These are phyloP conservation scores for Phenganax stokvisi DNA, from an alignment of 92 coral and sea anemone species.

Conservation along the genomic window DNA sequence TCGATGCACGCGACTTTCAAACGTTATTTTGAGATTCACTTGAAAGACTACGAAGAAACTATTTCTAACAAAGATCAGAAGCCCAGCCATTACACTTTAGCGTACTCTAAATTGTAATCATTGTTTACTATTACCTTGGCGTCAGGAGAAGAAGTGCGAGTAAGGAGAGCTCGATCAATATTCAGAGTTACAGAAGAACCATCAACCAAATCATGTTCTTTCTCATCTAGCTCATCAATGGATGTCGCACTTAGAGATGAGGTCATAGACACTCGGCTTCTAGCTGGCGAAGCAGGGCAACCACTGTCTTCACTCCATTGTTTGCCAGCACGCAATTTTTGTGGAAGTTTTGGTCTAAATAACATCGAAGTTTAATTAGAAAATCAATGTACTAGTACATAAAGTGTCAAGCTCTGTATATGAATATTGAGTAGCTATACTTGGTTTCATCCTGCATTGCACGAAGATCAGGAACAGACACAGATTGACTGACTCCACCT, in stretches of 20 bases:
- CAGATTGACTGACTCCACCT: conserved; percentile 15
- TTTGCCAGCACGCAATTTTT: conserved; percentile 18
- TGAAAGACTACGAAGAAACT: too few species aligned
- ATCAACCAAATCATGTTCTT: background rate
- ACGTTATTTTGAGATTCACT: too few species aligned
- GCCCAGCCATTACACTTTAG: too few species aligned
- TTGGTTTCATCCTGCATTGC: conserved; percentile 22
- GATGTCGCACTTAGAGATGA: conserved; percentile 25
- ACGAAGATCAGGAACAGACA: conserved; percentile 40
- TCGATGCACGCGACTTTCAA: too few species aligned
- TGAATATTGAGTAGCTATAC: background rate
- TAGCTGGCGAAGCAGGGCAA: conserved; percentile 15
- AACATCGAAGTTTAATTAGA: background rate
- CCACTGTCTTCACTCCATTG: conserved; percentile 22
- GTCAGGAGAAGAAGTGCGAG: conserved; percentile 20
- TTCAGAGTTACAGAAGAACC: background rate
- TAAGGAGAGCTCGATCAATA: background rate
- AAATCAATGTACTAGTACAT: too few species aligned
- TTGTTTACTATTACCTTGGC: conserved; percentile 1
- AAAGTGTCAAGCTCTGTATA: too few species aligned
- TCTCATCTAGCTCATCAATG: conserved; percentile 28
- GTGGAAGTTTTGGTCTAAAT: conserved; percentile 35
- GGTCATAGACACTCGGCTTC: conserved; percentile 16
- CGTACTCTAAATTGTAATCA: background rate
- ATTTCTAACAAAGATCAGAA: too few species aligned